These are phyloP conservation scores for Melikaiella ostensackeni DNA, from an alignment of 2,888 invertebrate species.

Conservation along the genomic window DNA sequence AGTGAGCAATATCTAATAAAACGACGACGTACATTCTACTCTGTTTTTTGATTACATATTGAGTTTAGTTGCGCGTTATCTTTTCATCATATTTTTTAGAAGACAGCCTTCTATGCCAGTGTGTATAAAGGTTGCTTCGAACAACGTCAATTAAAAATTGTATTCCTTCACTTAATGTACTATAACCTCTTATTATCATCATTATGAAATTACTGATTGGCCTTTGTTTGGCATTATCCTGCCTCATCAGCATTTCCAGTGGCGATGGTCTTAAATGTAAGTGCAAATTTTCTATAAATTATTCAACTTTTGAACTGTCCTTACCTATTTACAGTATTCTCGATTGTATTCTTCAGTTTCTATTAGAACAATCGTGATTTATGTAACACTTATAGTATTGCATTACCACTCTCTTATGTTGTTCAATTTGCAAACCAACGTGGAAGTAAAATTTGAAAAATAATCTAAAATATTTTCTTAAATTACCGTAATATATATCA, in stretches of 20 bases:
- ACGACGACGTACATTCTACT: slow-evolving; percentile 41
- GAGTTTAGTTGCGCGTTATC: slow-evolving; percentile 27
- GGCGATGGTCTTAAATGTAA: slow-evolving; percentile 82
- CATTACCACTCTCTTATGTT: too few species aligned
- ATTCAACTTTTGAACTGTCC: not conserved
- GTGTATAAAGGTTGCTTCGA: slow-evolving; percentile 88
- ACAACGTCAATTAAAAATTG: slow-evolving; percentile 43
- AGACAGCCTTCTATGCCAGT: slow-evolving; percentile 91
- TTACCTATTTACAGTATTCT: not conserved
- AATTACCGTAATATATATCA: not conserved
- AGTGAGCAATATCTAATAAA: slow-evolving; percentile 42
- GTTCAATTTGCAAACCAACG: too few species aligned
- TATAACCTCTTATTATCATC: slow-evolving; percentile 36
- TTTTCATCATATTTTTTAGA: slow-evolving; percentile 34
- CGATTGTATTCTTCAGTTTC: not conserved
- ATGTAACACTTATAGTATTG: too few species aligned
- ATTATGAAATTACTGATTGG: slow-evolving; percentile 78
- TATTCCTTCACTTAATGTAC: slow-evolving; percentile 13
- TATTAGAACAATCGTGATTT: too few species aligned
- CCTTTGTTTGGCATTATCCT: slow-evolving; percentile 78
- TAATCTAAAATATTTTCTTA: not conserved
- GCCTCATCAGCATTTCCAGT: slow-evolving; percentile 77
- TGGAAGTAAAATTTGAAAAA: too few species aligned
- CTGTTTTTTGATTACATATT: slow-evolving; percentile 50
- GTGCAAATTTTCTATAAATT: slow-evolving; percentile 73